These are phyloP conservation scores for Seladonia tumulorum DNA, from an alignment of 2,888 invertebrate species.

Conservation along the genomic window DNA sequence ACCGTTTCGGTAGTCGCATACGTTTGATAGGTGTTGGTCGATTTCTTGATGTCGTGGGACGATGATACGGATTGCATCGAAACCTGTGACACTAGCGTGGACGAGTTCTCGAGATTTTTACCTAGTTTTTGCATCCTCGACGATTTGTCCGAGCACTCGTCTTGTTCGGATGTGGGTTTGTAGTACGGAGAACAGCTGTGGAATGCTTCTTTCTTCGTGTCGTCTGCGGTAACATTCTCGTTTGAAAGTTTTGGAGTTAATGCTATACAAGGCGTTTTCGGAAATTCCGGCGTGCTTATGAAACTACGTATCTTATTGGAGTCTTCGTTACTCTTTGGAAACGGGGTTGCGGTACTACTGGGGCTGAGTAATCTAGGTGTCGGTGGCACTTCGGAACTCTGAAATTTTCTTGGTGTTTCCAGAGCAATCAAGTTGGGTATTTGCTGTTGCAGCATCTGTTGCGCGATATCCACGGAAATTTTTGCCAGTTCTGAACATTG, in stretches of 20 bases:
- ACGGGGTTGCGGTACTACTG: conserved; percentile 72
- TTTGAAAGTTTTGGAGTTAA: conserved; percentile 76
- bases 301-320: conserved; percentile 75
- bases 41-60: not conserved
- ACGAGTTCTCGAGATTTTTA: conserved; percentile 18
- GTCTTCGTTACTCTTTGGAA: conserved; percentile 72
- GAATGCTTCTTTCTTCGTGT: conserved; percentile 70
- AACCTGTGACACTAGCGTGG: conserved; percentile 7
- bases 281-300: conserved; percentile 80
- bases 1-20: not conserved
- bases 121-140: not conserved
- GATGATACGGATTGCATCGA: conserved; percentile 10
- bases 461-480: conserved; percentile 61
- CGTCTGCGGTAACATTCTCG: conserved; percentile 62
- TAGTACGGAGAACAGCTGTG: conserved; percentile 75
- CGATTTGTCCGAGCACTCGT: conserved; percentile 16
- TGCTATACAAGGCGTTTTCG: conserved; percentile 79
- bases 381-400: conserved; percentile 76
- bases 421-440: conserved; percentile 73
- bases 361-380: conserved; percentile 80
- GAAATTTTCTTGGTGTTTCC: conserved; percentile 80
- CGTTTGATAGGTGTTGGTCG: conserved; percentile 28
- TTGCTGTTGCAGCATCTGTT: conserved; percentile 48
- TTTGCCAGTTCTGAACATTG: conserved; percentile 51
- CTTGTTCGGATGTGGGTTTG: conserved; percentile 71